Percentiles rank a stretch among this genome's conserved stretches.
Conservation (phyloP, 2,888 invertebrate species). For the Atherix ibis region DNA sequence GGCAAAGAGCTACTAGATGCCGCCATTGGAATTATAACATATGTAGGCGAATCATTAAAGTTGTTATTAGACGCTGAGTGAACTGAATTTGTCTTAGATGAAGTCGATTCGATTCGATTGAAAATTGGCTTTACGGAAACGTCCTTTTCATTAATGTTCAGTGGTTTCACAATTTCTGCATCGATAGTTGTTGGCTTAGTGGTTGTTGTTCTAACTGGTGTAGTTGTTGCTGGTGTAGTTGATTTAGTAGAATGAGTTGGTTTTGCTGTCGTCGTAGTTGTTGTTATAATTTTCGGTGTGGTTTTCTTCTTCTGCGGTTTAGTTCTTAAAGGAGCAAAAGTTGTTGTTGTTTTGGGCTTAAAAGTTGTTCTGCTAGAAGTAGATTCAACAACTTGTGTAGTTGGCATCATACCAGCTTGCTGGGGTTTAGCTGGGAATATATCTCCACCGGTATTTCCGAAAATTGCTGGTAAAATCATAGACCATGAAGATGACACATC, state of each 20-base stretch:
- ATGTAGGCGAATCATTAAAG: too few species aligned
- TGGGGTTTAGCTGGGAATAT: constrained; percentile 38
- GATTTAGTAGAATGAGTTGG: constrained; percentile 11
- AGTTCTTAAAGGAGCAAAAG: constrained; percentile 10
- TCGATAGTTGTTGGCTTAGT: constrained; percentile 14
- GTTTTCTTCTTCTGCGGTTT: constrained; percentile 21
- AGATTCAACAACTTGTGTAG: constrained; percentile 28
- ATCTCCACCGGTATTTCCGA: constrained; percentile 52
- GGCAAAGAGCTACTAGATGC: too few species aligned
- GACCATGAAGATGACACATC: constrained; percentile 67
- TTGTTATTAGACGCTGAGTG: too few species aligned
- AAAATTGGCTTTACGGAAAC: neutral
- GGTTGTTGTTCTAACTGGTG: constrained; percentile 13
- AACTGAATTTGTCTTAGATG: constrained; percentile 1
- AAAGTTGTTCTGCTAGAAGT: constrained; percentile 15
- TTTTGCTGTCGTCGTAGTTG: constrained; percentile 17
- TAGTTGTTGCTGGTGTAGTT: constrained; percentile 7
- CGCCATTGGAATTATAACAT: too few species aligned
- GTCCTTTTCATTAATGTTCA: too few species aligned
- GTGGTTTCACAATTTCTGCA: too few species aligned
- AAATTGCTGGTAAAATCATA: constrained; percentile 62
- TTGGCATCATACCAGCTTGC: constrained; percentile 31
- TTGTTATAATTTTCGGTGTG: constrained; percentile 15
- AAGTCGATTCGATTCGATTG: neutral
- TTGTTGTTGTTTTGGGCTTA: constrained; percentile 5